Evolutionary conservation across 2,113 vertebrate species (phyloP), one percentile per base, ranked within the genome.

Genomic region (Cricetomys ansorgei): DNA sequence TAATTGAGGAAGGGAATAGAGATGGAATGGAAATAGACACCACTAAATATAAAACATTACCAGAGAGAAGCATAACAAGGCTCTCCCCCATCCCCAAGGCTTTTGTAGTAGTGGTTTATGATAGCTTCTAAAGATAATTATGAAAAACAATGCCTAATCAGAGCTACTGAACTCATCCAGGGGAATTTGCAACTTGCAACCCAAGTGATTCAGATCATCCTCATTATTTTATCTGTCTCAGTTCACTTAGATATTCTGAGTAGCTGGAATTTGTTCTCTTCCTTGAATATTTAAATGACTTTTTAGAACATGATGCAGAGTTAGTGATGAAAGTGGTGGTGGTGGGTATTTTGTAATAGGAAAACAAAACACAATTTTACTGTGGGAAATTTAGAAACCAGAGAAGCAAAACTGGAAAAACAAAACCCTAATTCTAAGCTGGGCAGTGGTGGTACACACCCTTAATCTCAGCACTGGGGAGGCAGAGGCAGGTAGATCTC

Each of bases 141-240:
- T 76, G 92, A 73, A 87, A 88, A 92, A 88, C 21, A 62, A 5
- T 75, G 23, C 62, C 31, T 27, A n/a, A 67, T 84, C 5, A 10
- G 45, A 94, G 40, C 31, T 73, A 43, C 15, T 34, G 37, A 94
- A 73, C 25, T 43, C 10, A 69, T 25, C 48, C 31, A 53, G 21
- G 77, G 48, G 40, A 6, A 88, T 94, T 72, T 88, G 65, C 45
- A 70, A n/a, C 45, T 72, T 88, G 65, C 45, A 70, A n/a, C 45
- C 31, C 84, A 48, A 40, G n/a, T 83, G 79, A 57, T 79, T 87
- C 90, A 65, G 12, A 57, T 73, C 27, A 45, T 89, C 40, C 72
- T 79, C 31, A 73, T 83, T 64, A 88, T 91, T 94, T 91, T 96
- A 27, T 87, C 5, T 94, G 45, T 62, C 40, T 96, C 65, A 48